Base-by-base conservation (phyloP, 2,113 vertebrate species). In the Struthidea cinerea region DNA sequence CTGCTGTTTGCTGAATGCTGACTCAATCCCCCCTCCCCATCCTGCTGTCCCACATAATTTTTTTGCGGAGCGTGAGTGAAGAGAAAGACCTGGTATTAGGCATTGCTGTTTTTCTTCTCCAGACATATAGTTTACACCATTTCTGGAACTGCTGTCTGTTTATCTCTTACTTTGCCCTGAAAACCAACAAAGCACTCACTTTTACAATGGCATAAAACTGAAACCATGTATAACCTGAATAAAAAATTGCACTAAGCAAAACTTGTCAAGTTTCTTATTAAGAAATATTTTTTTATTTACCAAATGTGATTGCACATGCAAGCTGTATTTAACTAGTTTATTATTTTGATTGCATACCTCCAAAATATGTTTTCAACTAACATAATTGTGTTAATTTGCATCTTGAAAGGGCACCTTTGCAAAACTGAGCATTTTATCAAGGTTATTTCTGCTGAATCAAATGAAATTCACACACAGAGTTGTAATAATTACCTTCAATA, bases 341-440 rank as follows among this genome's bases (percentile, higher is more conserved):
- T 96, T 97, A 97, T 94, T 97, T 98, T 98, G 96, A 98, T 97
- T 98, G 85, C 93, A 88, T 93, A 96, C 32, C 89, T 96, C 80
- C 81, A 96, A 97, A 97, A 97, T 95, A 94, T 97, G 93, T 98
- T 98, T 97, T 97, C 95, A 96, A 82, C 96, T 93, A 97, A 95
- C 18, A 7, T 97, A 98, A 97, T 95, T 97, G 84, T 97, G 78
- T 87, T 97, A 96, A 97, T 98, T 97, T 97, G 94, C 96, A 97
- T 97, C 67, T 95, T 96, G 68, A 97, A 98, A 97, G 91, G 60
- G 49, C 94, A 88, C 16, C 89, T 97, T 95, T 96, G 37, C 90
- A 93, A 98, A 90, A 96, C 24, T 67, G 41, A 96, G 47, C 65
- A 92, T 91, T 96, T 84, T 95, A 86, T 93, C 44, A 76, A 96